Conservation (phyloP, 2,888 invertebrate species). For the Campoplex nolae region DNA sequence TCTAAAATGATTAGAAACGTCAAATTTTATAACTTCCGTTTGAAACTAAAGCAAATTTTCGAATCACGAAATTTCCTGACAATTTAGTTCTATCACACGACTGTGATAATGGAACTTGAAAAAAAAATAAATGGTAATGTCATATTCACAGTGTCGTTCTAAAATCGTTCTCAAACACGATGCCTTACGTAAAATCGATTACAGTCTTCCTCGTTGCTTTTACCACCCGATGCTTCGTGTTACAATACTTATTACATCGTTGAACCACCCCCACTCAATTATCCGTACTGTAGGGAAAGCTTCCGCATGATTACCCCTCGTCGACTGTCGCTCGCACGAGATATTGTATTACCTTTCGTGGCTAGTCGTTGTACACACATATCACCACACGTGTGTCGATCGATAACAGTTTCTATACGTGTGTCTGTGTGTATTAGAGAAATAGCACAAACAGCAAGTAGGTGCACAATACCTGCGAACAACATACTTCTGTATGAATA, state of each 20-base stretch:
- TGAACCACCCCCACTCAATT: constrained; percentile 67
- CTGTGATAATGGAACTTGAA: constrained; percentile 5
- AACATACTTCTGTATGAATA: constrained; percentile 3
- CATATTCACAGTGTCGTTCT: constrained; percentile 25
- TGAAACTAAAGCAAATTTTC: neutral
- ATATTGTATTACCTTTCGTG: constrained; percentile 59
- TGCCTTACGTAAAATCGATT: constrained; percentile 39
- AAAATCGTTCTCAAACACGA: constrained; percentile 36
- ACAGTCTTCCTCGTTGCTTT: constrained; percentile 20
- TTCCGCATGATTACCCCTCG: constrained; percentile 65
- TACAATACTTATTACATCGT: constrained; percentile 66
- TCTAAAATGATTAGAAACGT: neutral
- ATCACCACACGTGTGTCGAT: constrained; percentile 38
- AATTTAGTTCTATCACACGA: neutral
- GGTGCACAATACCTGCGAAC: neutral
- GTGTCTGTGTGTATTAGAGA: neutral
- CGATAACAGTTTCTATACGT: constrained; percentile 39
- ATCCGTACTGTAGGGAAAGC: constrained; percentile 61
- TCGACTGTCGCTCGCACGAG: constrained; percentile 65
- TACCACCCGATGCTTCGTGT: constrained; percentile 38
- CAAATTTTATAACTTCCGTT: neutral
- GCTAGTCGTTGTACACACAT: constrained; percentile 24
- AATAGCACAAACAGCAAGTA: constrained; percentile 19
- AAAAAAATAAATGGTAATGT: constrained; percentile 1
- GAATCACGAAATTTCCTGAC: neutral